Evolutionary conservation across 2,113 vertebrate genomes (phyloP).

Genomic region (Theropithecus gelada): DNA sequence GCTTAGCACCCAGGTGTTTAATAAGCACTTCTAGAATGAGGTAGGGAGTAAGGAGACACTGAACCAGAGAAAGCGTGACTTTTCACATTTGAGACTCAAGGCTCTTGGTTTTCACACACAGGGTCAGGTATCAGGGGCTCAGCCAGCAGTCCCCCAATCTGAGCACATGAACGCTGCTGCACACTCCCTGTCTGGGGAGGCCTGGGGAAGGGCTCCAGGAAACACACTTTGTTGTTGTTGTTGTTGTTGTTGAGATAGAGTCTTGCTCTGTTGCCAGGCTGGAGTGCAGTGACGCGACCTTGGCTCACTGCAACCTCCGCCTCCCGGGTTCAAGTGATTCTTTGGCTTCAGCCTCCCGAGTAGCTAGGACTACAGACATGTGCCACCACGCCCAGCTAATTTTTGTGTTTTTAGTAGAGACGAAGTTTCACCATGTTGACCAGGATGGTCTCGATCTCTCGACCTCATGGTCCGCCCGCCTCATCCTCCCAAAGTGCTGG

Average conservation of each 20-base stretch:
- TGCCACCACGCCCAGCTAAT: too few species aligned
- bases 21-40: background rate
- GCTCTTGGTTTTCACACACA: background rate
- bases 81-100: background rate
- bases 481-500: too few species aligned
- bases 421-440: too few species aligned
- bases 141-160: fast-evolving
- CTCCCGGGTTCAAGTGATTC: too few species aligned
- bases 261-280: too few species aligned
- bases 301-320: too few species aligned
- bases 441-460: too few species aligned
- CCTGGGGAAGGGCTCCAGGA: background rate
- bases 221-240: background rate
- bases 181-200: background rate
- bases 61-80: background rate
- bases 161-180: fast-evolving
- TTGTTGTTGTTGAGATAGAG: too few species aligned
- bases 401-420: too few species aligned
- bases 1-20: background rate
- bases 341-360: too few species aligned
- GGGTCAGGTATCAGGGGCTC: background rate
- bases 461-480: fast-evolving
- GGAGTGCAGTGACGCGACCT: too few species aligned
- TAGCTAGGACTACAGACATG: too few species aligned
- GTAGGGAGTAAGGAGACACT: background rate